These are phyloP conservation scores for Charadrius vociferus DNA, from an alignment of 2,113 vertebrate genomes.

Conservation along the genomic window DNA sequence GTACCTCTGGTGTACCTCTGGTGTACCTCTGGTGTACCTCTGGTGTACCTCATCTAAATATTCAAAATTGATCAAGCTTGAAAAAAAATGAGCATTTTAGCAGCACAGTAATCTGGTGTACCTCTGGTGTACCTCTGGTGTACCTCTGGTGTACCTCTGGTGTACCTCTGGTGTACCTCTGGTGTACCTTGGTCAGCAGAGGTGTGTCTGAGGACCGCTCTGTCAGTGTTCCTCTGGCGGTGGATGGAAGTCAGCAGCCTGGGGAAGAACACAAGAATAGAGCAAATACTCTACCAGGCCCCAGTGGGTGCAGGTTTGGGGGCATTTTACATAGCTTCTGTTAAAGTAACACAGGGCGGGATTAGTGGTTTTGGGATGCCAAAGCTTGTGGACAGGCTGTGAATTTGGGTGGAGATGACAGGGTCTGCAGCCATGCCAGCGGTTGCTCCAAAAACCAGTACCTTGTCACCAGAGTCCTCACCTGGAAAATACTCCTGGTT, in stretches of 20 bases:
- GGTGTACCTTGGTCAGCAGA: background rate
- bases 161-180: background rate
- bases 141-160: too few relatives aligned
- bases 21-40: background rate
- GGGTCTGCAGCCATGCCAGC: background rate
- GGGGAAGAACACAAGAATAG: background rate
- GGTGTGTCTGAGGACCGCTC: background rate
- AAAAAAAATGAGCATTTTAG: too few relatives aligned
- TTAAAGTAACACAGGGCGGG: background rate
- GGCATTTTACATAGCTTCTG: background rate
- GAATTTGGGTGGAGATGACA: background rate
- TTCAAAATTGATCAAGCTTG: too few relatives aligned
- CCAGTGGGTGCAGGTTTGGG: background rate
- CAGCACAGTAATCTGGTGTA: too few relatives aligned
- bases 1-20: background rate
- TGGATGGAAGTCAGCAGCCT: background rate
- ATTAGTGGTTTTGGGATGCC: background rate
- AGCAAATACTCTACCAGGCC: background rate
- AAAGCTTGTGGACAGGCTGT: background rate
- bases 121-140: too few relatives aligned
- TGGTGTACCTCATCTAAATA: too few relatives aligned
- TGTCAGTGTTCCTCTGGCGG: background rate
- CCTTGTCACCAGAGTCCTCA: background rate
- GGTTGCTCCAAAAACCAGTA: background rate
- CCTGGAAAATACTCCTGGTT: background rate